Evolutionary conservation across 2,888 invertebrate genomes (phyloP).

Genomic region (Plebejus melissa): DNA sequence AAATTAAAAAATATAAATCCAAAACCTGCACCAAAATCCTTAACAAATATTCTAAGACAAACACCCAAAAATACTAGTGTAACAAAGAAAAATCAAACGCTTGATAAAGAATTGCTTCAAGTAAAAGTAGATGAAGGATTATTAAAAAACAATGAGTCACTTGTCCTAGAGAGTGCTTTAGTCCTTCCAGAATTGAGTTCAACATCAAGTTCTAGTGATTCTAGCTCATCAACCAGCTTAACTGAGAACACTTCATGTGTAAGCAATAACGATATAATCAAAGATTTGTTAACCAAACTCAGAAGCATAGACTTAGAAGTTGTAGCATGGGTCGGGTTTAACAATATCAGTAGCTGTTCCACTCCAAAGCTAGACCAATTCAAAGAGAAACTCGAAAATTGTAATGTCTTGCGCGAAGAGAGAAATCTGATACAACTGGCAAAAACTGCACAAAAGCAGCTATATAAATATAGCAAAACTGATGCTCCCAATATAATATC

Average conservation of each 20-base stretch:
- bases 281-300: constrained; percentile 42
- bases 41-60: background rate
- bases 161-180: constrained; percentile 2
- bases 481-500: background rate
- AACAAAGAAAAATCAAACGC: background rate
- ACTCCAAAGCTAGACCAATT: constrained; percentile 3
- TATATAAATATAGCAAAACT: constrained; percentile 6
- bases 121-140: background rate
- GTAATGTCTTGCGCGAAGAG: constrained; percentile 34
- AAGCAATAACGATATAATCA: constrained; percentile 36
- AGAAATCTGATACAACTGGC: background rate
- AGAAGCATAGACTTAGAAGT: constrained; percentile 50
- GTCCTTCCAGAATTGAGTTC: constrained; percentile 18
- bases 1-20: constrained; percentile 45
- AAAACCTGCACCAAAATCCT: constrained; percentile 3
- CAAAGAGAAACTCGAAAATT: constrained; percentile 21
- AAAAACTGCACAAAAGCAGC: background rate
- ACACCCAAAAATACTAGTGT: background rate
- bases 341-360: constrained; percentile 45
- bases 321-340: constrained; percentile 47
- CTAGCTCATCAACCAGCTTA: background rate
- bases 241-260: background rate
- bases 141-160: background rate
- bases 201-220: constrained; percentile 27
- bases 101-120: background rate